These are phyloP conservation scores for Cyanistes caeruleus DNA, from an alignment of 2,113 vertebrate genomes.

Conservation along the genomic window DNA sequence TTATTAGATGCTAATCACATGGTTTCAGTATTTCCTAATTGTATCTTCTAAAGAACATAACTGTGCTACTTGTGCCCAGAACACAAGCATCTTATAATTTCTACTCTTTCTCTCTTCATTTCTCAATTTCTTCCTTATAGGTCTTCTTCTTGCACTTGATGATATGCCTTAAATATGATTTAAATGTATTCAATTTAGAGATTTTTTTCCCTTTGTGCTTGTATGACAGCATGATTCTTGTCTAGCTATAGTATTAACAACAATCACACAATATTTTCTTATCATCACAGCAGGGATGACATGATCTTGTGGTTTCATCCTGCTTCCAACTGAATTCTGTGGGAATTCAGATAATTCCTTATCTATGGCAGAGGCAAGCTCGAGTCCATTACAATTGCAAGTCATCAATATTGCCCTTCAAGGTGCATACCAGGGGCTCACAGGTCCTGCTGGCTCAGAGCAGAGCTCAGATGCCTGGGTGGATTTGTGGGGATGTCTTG, in stretches of 20 bases:
- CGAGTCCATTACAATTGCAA: not conserved
- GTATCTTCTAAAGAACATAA: not conserved
- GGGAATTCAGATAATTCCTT: not conserved
- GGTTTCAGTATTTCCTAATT: not conserved
- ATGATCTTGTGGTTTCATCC: not conserved
- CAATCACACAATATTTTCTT: not conserved
- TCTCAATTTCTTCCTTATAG: not conserved
- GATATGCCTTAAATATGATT: not conserved
- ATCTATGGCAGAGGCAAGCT: not conserved
- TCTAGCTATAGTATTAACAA: not conserved
- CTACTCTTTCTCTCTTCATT: not conserved
- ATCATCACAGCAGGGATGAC: not conserved
- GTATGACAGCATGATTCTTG: not conserved
- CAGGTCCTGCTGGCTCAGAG: not conserved
- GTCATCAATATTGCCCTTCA: not conserved
- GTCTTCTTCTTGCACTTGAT: not conserved
- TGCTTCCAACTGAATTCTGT: not conserved
- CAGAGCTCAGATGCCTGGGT: not conserved
- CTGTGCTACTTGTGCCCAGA: not conserved
- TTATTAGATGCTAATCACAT: not conserved
- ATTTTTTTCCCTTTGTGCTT: not conserved
- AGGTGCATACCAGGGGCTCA: not conserved
- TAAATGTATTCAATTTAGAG: not conserved
- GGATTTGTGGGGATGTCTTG: not conserved
- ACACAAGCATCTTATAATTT: not conserved